These are phyloP conservation scores for Xiphorhynchus elegans DNA, from an alignment of 2,113 vertebrate species.

Conservation along the genomic window DNA sequence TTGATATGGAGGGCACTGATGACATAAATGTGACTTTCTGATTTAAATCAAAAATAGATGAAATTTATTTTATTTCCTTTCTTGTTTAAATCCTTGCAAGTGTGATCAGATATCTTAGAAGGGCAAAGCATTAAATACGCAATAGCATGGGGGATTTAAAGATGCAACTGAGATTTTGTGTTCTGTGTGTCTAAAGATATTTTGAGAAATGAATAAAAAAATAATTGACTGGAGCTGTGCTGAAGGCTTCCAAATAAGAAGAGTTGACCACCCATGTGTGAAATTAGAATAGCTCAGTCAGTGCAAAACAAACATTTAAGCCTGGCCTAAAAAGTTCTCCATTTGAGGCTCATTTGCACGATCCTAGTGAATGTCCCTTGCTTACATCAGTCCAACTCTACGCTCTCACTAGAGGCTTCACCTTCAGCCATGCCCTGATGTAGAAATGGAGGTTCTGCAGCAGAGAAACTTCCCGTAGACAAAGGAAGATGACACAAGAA, in stretches of 20 bases:
- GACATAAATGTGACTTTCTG: background rate
- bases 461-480: background rate
- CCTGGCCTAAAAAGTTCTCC: background rate
- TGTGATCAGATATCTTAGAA: background rate
- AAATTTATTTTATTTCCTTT: background rate
- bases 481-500: background rate
- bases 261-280: background rate
- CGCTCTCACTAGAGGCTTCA: background rate
- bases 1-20: fast-evolving
- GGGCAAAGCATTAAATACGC: background rate
- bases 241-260: conserved; percentile 18
- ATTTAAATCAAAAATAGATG: background rate
- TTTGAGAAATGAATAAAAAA: conserved; percentile 13
- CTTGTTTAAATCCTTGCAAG: conserved; percentile 4
- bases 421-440: background rate
- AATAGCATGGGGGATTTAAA: background rate
- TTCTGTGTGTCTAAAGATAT: background rate
- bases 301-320: background rate
- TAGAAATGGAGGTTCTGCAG: background rate
- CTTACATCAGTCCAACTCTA: background rate
- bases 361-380: background rate
- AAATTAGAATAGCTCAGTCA: background rate
- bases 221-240: background rate
- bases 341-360: background rate
- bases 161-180: conserved; percentile 33